Base-by-base conservation (phyloP, 2,797 vertebrate genomes). In the Potorous gilbertii region DNA sequence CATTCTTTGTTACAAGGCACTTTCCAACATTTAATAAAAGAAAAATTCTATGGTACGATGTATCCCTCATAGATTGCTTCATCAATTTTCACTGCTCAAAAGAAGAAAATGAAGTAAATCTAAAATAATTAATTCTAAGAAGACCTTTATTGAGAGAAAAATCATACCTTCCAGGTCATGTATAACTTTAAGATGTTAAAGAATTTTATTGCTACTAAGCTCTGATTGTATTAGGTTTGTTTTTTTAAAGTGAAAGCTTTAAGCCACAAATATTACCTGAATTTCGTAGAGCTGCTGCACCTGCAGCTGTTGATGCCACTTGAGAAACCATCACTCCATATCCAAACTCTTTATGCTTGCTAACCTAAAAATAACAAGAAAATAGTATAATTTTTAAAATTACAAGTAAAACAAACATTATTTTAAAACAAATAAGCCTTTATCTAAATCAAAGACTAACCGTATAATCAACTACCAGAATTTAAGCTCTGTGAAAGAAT, bases 271-370 rank as follows among this genome's bases (percentile, higher is more conserved):
- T 94, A 93, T 97, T 99, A 99, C 99, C 99, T 98, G 99, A 99
- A 97, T 95, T 98, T 94, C 98, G 99, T 16, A 99, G 97, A 91
- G 99, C 99, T 96, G 97, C 96, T 94, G 99, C 98, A 54, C 99
- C 99, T 18, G 98, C 98, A 93, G 99, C 99, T 52, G 99, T 99
- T 14, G 99, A 98, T 55, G 99, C 99, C 94, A 99, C 98, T 97
- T 99, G 99, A 27, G 99, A 99, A 97, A 99, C 98, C 98, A 99
- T 99, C 96, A 99, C 99, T 74, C 99, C 99, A 4, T 99, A 99
- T 92, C 98, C 99, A 98, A 99, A 99, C 96, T 99, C 99, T 98
- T 99, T 99, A 98, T 98, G 99, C 94, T 99, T 99, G 97, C 98
- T 99, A 96, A 99, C 98, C 99, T 99, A 90, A 81, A 12, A 98